Percentiles rank a stretch among this genome's conserved stretches.
Conservation (phyloP, 2,113 vertebrate genomes). For the Microtus oregoni region DNA sequence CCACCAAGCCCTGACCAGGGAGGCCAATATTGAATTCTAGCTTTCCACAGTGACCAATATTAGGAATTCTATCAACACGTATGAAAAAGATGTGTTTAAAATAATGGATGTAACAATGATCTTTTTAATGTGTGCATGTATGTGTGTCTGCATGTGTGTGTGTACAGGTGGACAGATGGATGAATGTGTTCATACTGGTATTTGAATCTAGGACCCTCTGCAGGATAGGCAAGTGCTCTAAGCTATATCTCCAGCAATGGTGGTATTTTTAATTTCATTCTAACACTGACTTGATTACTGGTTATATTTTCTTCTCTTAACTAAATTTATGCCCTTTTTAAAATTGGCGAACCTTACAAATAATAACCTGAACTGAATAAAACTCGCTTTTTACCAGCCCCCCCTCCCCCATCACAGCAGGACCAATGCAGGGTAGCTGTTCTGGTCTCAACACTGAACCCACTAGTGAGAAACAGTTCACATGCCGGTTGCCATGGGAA, state of each 20-base stretch:
- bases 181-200: not conserved
- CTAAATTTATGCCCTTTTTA: not conserved
- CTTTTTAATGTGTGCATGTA: not conserved
- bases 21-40: too few relatives aligned
- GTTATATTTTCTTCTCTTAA: not conserved
- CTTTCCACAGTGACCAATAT: too few relatives aligned
- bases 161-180: not conserved
- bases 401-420: not conserved
- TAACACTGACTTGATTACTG: not conserved
- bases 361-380: not conserved
- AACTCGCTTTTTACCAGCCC: not conserved
- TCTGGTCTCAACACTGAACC: not conserved
- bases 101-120: not conserved
- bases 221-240: not conserved
- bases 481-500: not conserved
- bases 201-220: not conserved
- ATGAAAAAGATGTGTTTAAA: not conserved
- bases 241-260: not conserved
- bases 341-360: constrained; percentile 9
- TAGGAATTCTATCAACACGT: not conserved
- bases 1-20: too few relatives aligned
- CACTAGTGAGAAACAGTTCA: not conserved
- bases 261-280: not conserved
- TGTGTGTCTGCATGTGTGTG: not conserved
- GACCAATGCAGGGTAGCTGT: not conserved